These are phyloP conservation scores for Euwallacea similis DNA, from an alignment of 1,140 invertebrate species.

Conservation along the genomic window DNA sequence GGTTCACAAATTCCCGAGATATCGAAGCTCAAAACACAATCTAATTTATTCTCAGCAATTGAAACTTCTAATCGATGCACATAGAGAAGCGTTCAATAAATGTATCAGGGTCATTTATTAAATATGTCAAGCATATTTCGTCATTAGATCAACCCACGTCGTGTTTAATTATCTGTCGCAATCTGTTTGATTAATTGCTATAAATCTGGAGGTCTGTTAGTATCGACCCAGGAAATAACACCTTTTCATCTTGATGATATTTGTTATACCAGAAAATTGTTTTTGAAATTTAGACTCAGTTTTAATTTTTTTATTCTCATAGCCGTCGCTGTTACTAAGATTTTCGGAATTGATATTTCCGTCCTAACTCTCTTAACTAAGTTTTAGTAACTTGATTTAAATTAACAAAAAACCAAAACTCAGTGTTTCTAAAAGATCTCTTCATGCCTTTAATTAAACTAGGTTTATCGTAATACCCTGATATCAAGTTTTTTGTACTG, in stretches of 20 bases:
- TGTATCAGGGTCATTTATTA: background rate
- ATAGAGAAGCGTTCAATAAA: background rate
- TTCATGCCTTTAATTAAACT: too few species aligned
- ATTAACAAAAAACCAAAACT: too few species aligned
- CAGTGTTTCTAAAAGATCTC: too few species aligned
- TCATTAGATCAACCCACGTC: conserved; percentile 1
- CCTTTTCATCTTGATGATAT: too few species aligned
- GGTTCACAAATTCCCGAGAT: too few species aligned
- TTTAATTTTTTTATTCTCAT: background rate
- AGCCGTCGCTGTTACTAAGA: background rate
- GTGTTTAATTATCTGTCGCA: background rate
- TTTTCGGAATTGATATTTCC: too few species aligned
- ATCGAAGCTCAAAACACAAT: background rate
- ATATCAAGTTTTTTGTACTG: too few species aligned
- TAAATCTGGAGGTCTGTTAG: too few species aligned
- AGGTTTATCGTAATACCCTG: too few species aligned
- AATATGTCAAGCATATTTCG: background rate
- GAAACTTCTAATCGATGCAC: background rate
- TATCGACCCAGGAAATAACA: too few species aligned
- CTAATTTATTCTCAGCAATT: background rate
- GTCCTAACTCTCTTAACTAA: too few species aligned
- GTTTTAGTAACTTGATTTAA: too few species aligned
- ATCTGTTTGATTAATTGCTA: background rate
- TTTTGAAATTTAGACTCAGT: background rate
- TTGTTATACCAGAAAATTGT: background rate